These are phyloP conservation scores for Stenolophus ochropezus DNA, from an alignment of 2,888 invertebrate genomes.

Conservation along the genomic window DNA sequence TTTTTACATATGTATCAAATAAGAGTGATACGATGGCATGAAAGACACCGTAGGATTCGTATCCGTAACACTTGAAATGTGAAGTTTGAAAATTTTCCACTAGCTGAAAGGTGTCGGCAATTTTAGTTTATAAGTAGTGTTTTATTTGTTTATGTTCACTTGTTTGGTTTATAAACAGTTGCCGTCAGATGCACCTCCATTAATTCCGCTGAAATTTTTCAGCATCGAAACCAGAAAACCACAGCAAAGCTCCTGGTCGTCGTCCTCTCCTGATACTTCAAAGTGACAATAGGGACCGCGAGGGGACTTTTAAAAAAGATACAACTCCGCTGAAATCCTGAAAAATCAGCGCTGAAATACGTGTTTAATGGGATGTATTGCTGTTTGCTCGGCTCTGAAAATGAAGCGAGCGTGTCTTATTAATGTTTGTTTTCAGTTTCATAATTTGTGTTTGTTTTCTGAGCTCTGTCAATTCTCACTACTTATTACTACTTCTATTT, in stretches of 20 bases:
- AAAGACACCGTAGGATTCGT: too few species aligned
- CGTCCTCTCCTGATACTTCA: not conserved
- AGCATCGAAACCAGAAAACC: not conserved
- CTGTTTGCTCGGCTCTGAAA: not conserved
- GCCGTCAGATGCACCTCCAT: not conserved
- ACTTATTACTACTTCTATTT: constrained; percentile 23
- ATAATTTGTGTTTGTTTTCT: constrained; percentile 26
- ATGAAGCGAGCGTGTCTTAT: constrained; percentile 6
- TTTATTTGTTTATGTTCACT: not conserved
- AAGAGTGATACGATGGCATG: too few species aligned
- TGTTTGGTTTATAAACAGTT: not conserved
- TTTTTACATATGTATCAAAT: too few species aligned
- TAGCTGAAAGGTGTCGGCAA: too few species aligned
- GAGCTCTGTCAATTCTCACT: not conserved
- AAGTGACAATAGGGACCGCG: not conserved
- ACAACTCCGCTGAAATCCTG: not conserved
- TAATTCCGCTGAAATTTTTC: not conserved
- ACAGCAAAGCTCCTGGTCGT: not conserved
- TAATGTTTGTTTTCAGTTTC: constrained; percentile 29
- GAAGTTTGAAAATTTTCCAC: too few species aligned
- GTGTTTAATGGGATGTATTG: not conserved
- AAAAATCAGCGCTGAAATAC: not conserved
- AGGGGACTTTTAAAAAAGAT: not conserved
- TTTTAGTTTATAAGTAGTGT: not conserved
- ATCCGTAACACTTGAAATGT: too few species aligned